Percentiles rank a stretch among this genome's conserved stretches.
These are phyloP conservation scores for Neomonachus schauinslandi DNA, from an alignment of 2,113 vertebrate genomes.

Conservation along the genomic window DNA sequence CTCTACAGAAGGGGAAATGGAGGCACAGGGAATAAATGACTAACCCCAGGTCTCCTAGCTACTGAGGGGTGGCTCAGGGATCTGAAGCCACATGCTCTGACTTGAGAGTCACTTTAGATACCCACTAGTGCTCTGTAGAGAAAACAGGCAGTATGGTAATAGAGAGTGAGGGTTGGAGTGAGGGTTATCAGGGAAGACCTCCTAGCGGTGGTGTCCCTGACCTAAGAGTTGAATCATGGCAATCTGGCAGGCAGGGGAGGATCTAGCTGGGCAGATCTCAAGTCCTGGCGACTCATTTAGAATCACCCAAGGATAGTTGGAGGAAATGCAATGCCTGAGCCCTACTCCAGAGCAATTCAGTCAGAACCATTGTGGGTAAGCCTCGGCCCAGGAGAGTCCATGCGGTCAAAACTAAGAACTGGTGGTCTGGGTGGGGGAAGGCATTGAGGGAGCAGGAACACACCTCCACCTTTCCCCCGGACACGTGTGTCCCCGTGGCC, in stretches of 20 bases:
- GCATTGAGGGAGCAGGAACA: neutral
- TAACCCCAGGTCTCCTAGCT: neutral
- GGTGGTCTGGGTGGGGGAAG: neutral
- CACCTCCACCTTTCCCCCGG: neutral
- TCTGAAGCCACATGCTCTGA: no score
- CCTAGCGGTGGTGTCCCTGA: neutral
- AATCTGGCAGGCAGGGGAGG: neutral
- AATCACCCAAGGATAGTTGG: neutral
- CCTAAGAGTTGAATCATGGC: neutral
- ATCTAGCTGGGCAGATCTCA: neutral
- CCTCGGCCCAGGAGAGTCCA: neutral
- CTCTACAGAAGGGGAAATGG: neutral
- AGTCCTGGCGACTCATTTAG: neutral
- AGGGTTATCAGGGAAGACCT: neutral
- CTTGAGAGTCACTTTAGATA: neutral
- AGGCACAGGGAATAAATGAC: neutral
- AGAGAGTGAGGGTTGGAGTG: neutral
- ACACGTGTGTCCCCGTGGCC: neutral
- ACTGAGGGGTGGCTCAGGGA: neutral
- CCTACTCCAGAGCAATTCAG: neutral
- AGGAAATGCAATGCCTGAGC: neutral
- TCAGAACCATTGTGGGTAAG: neutral
- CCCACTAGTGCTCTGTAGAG: neutral
- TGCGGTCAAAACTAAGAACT: neutral
- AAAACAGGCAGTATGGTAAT: neutral